Conservation (phyloP, 2,113 vertebrate genomes). For the Pomatostomus ruficeps region DNA sequence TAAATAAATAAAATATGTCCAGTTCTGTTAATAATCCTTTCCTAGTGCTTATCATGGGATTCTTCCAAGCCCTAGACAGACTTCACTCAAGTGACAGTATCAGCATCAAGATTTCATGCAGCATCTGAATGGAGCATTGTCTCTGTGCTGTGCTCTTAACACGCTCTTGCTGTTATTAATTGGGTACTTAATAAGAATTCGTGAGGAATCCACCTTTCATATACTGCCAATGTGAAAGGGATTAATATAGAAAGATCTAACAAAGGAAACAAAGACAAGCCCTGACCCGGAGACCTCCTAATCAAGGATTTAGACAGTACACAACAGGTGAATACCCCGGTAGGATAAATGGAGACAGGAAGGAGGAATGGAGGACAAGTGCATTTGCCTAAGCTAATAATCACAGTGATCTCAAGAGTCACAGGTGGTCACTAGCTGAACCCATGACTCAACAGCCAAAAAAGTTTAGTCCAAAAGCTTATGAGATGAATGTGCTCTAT, state of each 20-base stretch:
- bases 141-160: background rate
- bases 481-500: background rate
- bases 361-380: slow-evolving; percentile 39
- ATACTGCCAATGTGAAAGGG: slow-evolving; percentile 34
- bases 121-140: slow-evolving; percentile 33
- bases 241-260: slow-evolving; percentile 55
- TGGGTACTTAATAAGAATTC: slow-evolving; percentile 50
- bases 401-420: slow-evolving; percentile 44
- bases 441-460: slow-evolving; percentile 4
- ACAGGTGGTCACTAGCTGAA: slow-evolving; percentile 52
- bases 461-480: slow-evolving; percentile 28
- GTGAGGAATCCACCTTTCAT: slow-evolving; percentile 56
- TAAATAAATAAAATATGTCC: background rate
- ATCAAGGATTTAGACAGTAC: slow-evolving; percentile 50
- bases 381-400: slow-evolving; percentile 51
- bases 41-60: background rate
- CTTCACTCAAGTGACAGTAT: slow-evolving; percentile 24
- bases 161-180: slow-evolving; percentile 22
- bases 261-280: slow-evolving; percentile 57
- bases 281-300: slow-evolving; percentile 42
- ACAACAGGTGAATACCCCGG: slow-evolving; percentile 46
- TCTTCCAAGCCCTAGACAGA: background rate
- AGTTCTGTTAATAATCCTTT: background rate
- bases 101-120: slow-evolving; percentile 21
- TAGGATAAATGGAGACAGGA: slow-evolving; percentile 53